Percentiles rank a stretch among this genome's conserved stretches.
Evolutionary conservation across 2,113 vertebrate species (phyloP).

Genomic region (Elephas maximus): DNA sequence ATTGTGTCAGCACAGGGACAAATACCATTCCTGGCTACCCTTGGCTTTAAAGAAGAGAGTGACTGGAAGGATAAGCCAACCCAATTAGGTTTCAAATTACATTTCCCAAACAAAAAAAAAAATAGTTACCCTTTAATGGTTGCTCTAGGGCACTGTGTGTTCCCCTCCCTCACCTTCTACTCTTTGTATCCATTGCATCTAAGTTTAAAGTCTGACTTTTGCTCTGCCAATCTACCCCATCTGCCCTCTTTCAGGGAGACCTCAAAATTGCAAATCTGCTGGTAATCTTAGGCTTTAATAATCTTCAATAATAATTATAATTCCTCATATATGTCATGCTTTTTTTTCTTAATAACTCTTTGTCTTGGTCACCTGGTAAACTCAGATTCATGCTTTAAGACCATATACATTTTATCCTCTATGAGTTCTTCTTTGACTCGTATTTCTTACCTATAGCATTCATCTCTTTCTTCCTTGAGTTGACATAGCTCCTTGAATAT

Average conservation of each 20-base stretch:
- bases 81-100: conserved; percentile 54
- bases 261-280: conserved; percentile 53
- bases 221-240: background rate
- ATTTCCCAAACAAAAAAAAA: background rate
- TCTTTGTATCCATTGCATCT: background rate
- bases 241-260: conserved; percentile 2
- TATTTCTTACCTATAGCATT: background rate
- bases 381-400: conserved; percentile 55
- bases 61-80: background rate
- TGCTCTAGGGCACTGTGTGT: background rate
- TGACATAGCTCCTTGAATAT: background rate
- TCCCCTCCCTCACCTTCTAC: background rate
- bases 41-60: background rate
- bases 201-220: conserved; percentile 26
- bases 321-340: background rate
- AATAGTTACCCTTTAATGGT: background rate
- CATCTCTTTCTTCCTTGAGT: background rate
- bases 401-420: background rate
- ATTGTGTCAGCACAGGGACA: background rate
- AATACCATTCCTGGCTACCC: background rate
- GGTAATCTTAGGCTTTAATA: background rate
- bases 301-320: background rate
- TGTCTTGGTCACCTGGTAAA: background rate
- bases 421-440: background rate
- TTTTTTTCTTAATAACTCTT: background rate